These are phyloP conservation scores for Bos javanicus DNA, from an alignment of 2,113 vertebrate genomes.

Conservation along the genomic window DNA sequence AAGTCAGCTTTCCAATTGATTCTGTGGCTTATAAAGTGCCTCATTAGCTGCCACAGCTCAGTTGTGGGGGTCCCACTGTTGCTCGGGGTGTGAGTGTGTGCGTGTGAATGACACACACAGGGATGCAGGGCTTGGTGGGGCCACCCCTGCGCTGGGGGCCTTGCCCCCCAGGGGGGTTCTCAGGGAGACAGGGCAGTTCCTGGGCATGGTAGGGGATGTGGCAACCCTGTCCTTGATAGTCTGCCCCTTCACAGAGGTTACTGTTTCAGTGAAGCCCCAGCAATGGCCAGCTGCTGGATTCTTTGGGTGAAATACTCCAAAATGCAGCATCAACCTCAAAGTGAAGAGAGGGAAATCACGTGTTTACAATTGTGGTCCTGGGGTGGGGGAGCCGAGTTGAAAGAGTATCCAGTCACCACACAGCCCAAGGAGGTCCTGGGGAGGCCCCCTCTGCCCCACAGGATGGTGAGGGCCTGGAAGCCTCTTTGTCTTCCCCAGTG, in stretches of 20 bases:
- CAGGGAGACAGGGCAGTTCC: neutral
- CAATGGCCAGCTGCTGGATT: neutral
- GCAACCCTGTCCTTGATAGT: rapidly evolving
- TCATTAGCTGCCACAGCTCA: neutral
- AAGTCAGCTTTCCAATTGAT: neutral
- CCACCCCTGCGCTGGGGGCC: neutral
- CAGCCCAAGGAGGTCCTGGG: neutral
- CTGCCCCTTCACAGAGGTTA: neutral
- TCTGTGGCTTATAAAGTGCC: neutral
- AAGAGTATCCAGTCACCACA: neutral
- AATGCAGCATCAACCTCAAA: neutral
- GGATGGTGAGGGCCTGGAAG: neutral
- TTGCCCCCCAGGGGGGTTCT: rapidly evolving
- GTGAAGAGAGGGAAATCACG: rapidly evolving
- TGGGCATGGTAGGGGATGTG: rapidly evolving
- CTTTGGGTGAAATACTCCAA: rapidly evolving
- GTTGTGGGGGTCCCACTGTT: neutral
- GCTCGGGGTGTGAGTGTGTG: neutral
- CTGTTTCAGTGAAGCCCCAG: no score
- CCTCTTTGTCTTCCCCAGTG: neutral
- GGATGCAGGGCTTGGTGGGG: rapidly evolving
- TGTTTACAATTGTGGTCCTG: rapidly evolving
- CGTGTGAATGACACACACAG: rapidly evolving
- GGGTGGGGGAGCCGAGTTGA: no score
- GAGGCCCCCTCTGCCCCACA: neutral